These are phyloP conservation scores for Nymphalis io DNA, from an alignment of 1,140 invertebrate genomes.

Conservation along the genomic window DNA sequence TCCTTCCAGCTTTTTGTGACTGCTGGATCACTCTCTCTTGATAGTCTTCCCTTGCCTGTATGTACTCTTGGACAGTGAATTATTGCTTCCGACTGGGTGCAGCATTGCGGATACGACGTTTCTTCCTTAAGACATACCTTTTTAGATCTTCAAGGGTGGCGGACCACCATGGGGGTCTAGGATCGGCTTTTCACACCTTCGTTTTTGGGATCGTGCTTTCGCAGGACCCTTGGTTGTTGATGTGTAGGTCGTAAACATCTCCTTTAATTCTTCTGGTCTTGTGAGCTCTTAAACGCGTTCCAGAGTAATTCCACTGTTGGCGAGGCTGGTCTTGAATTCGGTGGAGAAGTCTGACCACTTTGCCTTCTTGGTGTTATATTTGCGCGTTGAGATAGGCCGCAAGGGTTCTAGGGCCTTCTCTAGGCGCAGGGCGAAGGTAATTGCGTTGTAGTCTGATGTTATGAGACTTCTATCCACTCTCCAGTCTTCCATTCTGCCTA, in stretches of 20 bases:
- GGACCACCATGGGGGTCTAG: slow-evolving; percentile 43
- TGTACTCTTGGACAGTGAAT: no score
- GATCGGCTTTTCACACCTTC: neutral
- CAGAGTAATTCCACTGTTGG: no score
- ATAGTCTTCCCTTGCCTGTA: slow-evolving; percentile 26
- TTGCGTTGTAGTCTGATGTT: slow-evolving; percentile 40
- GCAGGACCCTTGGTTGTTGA: slow-evolving; percentile 19
- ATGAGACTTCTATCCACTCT: no score
- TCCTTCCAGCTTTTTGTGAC: slow-evolving; percentile 44
- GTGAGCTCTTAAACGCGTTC: neutral
- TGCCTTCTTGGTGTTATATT: no score
- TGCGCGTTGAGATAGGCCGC: neutral
- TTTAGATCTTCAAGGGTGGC: slow-evolving; percentile 23
- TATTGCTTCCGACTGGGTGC: no score
- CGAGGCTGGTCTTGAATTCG: no score
- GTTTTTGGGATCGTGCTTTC: slow-evolving; percentile 30
- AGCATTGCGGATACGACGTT: slow-evolving; percentile 39
- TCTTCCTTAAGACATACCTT: slow-evolving; percentile 32
- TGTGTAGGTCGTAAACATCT: slow-evolving; percentile 15
- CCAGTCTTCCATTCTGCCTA: slow-evolving; percentile 38
- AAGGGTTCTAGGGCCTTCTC: slow-evolving; percentile 2
- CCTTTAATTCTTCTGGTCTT: slow-evolving; percentile 27
- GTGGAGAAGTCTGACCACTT: no score
- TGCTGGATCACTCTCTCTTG: slow-evolving; percentile 8
- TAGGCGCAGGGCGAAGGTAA: slow-evolving; percentile 16